A percentile compares a stretch with the other conserved stretches of the same genome.
Conservation (phyloP, 2,113 vertebrate genomes). For the Tyrannus savana region DNA sequence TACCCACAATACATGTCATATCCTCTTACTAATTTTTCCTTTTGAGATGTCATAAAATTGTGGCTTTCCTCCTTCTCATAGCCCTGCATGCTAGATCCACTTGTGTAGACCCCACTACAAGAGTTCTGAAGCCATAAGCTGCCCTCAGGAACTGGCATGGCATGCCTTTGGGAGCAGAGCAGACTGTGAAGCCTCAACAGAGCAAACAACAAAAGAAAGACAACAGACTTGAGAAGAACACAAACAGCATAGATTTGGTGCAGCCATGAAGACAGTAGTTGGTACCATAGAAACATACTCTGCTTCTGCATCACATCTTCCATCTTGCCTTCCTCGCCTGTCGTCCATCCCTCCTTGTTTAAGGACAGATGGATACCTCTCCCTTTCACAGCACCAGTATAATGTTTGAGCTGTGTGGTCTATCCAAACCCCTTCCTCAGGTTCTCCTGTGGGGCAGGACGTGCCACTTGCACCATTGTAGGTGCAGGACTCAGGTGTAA, state of each 20-base stretch:
- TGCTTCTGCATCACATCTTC: not conserved
- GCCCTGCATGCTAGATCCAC: not conserved
- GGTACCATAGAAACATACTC: not conserved
- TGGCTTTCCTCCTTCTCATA: not conserved
- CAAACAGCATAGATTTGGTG: not conserved
- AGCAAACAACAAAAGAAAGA: not conserved
- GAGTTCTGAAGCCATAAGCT: not conserved
- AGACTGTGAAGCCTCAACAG: not conserved
- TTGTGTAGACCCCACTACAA: not conserved
- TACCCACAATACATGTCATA: not conserved
- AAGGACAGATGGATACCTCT: not conserved
- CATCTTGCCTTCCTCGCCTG: not conserved
- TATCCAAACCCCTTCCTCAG: not conserved
- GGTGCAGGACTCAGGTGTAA: not conserved
- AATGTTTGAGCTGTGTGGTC: not conserved
- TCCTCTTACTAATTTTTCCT: not conserved
- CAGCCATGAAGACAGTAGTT: not conserved
- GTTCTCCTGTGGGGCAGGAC: not conserved
- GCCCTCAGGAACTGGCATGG: not conserved
- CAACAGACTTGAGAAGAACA: not conserved
- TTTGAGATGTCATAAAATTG: not conserved
- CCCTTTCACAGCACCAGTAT: not conserved
- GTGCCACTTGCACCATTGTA: not conserved
- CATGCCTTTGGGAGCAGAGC: not conserved
- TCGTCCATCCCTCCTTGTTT: not conserved